Evolutionary conservation across 2,113 vertebrate genomes (phyloP), one percentile per base, ranked within the genome.

Genomic region (Poeciliopsis retropinna): DNA sequence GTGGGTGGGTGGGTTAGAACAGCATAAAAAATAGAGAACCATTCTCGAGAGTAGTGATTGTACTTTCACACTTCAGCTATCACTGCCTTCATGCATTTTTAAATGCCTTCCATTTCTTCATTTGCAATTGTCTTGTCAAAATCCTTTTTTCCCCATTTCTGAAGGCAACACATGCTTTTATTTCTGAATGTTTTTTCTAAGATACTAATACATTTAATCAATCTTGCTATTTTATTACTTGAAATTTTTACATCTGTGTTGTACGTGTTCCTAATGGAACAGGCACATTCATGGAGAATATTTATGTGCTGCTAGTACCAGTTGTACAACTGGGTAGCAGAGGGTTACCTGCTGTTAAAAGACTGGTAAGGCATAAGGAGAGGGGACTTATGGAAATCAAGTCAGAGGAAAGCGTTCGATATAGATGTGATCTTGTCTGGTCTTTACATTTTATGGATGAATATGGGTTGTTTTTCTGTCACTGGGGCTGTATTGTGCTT

Each of bases 311-410:
- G 70, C 27, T 13, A 51, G 30, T 41, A 75, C 51, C 75, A 81
- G 75, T 76, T 61, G 82, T 68, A 76, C 68, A 79, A 57, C 66
- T 64, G 72, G 44, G 71, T 60, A 70, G 30, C 65, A 77, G 78
- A 77, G 68, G 30, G 41, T 67, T 63, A 70, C 79, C 78, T 81
- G 75, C 81, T 83, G 83, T 62, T 72, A 44, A 57, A 70, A 47
- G 31, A 37, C 67, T 67, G 22, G 14, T 82, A 19, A 67, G 25
- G 60, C 51, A 47, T 72, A 31, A 72, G 47, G 31, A 47, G 44
- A 60, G 69, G 5, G 75, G 70, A 65, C 57, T 77, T 75, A 75
- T 63, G 60, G 68, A 73, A 70, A 79, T 68, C 19, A 71, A 64
- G 64, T 70, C 75, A 65, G 10, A 60, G 39, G 5, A 44, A 60